Base-by-base conservation (phyloP, 2,888 invertebrate species). In the Hirtodrosophila duncani region DNA sequence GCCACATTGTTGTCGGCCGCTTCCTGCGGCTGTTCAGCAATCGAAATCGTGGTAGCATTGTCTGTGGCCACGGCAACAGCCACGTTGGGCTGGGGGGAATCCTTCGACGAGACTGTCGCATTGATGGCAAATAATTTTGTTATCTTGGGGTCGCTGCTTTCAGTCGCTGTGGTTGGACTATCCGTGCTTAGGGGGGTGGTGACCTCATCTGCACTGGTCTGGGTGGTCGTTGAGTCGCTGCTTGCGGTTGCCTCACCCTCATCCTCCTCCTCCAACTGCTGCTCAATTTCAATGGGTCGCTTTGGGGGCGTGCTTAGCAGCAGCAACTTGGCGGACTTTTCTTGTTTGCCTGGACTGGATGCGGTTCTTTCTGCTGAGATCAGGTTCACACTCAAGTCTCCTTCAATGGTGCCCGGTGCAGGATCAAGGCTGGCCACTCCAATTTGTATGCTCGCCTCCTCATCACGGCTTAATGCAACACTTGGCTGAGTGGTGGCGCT, bases 231-330 rank as follows among this genome's bases (percentile, higher is more conserved):
- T 20, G n/a, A n/a, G n/a, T n/a, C n/a, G n/a, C n/a, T n/a, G n/a
- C n/a, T n/a, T n/a, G n/a, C n/a, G n/a, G n/a, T n/a, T n/a, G n/a
- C 31, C n/a, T 61, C 46, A n/a, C 45, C 53, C 9, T 80, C 82
- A 9, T 75, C 81, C 29, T 67, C 63, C 43, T 84, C 84, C 42
- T 72, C 82, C n/a, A 81, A 37, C 33, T 75, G 71, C 34, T 69
- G 78, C 10, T 75, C 74, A n/a, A 63, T 63, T 36, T 78, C 68
- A 16, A 65, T 66, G 1, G 67, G 55, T 16, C 81, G 69, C 43
- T 72, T 83, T 4, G 60, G 74, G 1, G 84, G 78, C 6, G 81
- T 74, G 45, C 81, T 83, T 3, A 83, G 59, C n/a, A 83, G 63
- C 41, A 83, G 51, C n/a, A 83, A 60, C 21, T 67, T 77, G n/a